Evolutionary conservation across 2,888 invertebrate genomes (phyloP).

Genomic region (Pollenia angustigena): DNA sequence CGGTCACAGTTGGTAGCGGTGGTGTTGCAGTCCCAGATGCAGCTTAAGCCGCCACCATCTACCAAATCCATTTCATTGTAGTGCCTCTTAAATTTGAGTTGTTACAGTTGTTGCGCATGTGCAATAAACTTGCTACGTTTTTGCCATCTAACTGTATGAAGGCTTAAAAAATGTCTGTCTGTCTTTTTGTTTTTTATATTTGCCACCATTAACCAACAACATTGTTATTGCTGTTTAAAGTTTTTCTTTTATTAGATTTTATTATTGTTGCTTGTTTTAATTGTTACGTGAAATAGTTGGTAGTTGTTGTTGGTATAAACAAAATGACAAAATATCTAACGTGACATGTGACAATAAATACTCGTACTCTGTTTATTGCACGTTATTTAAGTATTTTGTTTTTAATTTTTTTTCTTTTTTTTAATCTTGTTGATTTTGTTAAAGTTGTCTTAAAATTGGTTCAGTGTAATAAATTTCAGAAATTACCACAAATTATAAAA

Average conservation of each 20-base stretch:
- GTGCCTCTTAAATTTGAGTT: neutral
- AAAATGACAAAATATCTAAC: slow-evolving; percentile 65
- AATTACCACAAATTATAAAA: slow-evolving; percentile 64
- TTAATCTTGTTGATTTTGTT: slow-evolving; percentile 11
- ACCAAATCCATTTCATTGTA: neutral
- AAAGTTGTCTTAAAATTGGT: slow-evolving; percentile 58
- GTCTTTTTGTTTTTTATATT: neutral
- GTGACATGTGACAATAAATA: slow-evolving; percentile 73
- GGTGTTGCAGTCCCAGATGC: neutral
- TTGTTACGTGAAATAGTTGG: slow-evolving; percentile 52
- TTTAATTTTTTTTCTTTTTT: slow-evolving; percentile 27
- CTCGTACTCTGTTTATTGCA: slow-evolving; percentile 48
- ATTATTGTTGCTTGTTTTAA: slow-evolving; percentile 32
- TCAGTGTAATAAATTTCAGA: slow-evolving; percentile 65
- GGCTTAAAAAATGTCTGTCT: neutral
- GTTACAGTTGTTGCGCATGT: slow-evolving; percentile 52
- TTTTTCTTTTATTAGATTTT: neutral
- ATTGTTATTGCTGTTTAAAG: neutral
- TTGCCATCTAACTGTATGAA: slow-evolving; percentile 23
- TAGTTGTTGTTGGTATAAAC: slow-evolving; percentile 2
- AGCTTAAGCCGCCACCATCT: neutral
- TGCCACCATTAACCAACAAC: slow-evolving; percentile 19
- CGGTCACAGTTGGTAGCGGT: neutral
- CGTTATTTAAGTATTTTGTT: slow-evolving; percentile 58
- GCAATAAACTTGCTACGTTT: slow-evolving; percentile 31